These are phyloP conservation scores for Gavia stellata DNA, from an alignment of 2,113 vertebrate species.

Conservation along the genomic window DNA sequence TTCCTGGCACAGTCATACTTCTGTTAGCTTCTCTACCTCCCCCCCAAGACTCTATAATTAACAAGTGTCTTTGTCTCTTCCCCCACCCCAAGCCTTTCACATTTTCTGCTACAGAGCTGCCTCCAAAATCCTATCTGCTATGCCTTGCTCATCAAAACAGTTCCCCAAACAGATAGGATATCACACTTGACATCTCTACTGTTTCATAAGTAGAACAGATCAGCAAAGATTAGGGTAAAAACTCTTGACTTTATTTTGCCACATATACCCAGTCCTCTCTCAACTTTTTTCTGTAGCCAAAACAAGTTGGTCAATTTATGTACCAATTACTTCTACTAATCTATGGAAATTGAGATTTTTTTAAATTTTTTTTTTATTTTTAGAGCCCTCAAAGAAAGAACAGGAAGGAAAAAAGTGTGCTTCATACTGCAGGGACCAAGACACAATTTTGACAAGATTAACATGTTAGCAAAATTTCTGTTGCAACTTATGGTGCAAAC, in stretches of 20 bases:
- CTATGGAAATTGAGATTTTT: not conserved
- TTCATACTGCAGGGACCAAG: not conserved
- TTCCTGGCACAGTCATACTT: not conserved
- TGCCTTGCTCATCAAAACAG: not conserved
- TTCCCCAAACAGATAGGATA: not conserved
- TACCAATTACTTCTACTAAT: not conserved
- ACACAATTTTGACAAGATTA: not conserved
- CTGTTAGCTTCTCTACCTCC: not conserved
- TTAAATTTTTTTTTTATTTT: not conserved
- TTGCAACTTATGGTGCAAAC: not conserved
- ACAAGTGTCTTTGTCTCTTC: not conserved
- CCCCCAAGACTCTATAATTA: not conserved
- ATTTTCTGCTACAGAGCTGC: not conserved
- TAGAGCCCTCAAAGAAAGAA: not conserved
- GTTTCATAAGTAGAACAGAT: not conserved
- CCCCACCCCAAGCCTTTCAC: not conserved
- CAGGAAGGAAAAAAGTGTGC: not conserved
- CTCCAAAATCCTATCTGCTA: not conserved
- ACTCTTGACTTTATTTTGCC: not conserved
- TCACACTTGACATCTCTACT: not conserved
- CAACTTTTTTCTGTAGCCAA: not conserved
- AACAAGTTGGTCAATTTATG: not conserved
- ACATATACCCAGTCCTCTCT: not conserved
- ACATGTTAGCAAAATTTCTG: not conserved
- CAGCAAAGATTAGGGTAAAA: constrained; percentile 13